phyloP scores from a whole-genome alignment of 1,140 invertebrate species.

The Drosophila sulfurigaster region DNA sequence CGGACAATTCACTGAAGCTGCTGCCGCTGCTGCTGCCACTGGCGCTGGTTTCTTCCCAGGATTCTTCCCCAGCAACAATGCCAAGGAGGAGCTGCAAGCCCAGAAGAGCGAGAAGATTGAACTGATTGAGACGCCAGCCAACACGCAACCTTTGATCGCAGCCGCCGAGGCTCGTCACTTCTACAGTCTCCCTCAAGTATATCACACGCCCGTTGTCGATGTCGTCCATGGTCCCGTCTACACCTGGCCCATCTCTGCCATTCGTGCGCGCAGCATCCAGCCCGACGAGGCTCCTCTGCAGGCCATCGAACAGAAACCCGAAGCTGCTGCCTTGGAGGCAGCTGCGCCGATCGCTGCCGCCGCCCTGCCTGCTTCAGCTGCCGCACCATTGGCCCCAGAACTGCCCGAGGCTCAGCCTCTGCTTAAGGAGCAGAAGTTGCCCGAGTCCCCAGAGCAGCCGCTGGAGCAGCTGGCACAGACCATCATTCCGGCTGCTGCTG shows the following conservation, averaged over 20 bases:
- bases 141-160: conserved; percentile 66
- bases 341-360: background rate
- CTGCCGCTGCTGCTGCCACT: conserved; percentile 58
- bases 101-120: conserved; percentile 61
- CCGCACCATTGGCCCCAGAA: conserved; percentile 1
- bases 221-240: conserved; percentile 70
- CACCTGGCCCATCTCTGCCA: conserved; percentile 68
- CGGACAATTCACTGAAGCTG: conserved; percentile 69
- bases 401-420: conserved; percentile 47
- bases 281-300: conserved; percentile 40
- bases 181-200: conserved; percentile 71
- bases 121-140: conserved; percentile 73
- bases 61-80: conserved; percentile 49
- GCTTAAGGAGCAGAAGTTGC: conserved; percentile 58
- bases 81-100: conserved; percentile 54
- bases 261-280: conserved; percentile 76
- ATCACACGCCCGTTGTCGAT: conserved; percentile 74
- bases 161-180: conserved; percentile 69
- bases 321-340: conserved; percentile 5
- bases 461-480: conserved; percentile 51
- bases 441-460: conserved; percentile 36
- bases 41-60: conserved; percentile 71
- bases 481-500: conserved; percentile 46
- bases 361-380: background rate
- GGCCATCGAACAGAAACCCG: conserved; percentile 26